Conservation (phyloP, 2,797 vertebrate species). For the Chiloscyllium punctatum region DNA sequence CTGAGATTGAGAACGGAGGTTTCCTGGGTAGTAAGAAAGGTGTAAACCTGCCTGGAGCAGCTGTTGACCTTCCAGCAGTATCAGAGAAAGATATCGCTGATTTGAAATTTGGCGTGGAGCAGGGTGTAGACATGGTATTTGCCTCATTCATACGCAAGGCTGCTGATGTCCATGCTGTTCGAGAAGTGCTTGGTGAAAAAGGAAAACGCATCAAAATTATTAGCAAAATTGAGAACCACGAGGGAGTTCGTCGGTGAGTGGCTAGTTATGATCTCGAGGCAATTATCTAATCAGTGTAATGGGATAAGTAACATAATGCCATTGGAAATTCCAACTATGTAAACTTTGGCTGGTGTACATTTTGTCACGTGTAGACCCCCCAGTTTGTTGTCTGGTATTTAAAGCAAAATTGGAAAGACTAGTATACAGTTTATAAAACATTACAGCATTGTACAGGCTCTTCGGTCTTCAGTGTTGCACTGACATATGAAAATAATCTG, state of each 20-base stretch:
- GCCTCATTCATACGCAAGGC: constrained; percentile 98
- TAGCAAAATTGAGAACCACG: constrained; percentile 97
- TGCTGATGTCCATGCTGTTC: constrained; percentile 80
- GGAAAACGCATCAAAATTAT: constrained; percentile 98
- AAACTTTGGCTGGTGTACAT: background rate
- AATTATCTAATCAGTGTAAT: background rate
- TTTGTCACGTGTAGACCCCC: background rate
- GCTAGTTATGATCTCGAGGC: background rate
- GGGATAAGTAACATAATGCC: background rate
- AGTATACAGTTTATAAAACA: too few species aligned
- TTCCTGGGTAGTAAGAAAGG: constrained; percentile 93
- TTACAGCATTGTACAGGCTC: too few species aligned
- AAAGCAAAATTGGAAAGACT: too few species aligned
- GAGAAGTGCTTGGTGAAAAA: constrained; percentile 83
- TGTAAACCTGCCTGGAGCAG: constrained; percentile 88
- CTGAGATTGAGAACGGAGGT: constrained; percentile 86
- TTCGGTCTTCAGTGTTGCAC: too few species aligned
- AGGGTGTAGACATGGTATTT: constrained; percentile 94
- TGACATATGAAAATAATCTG: too few species aligned
- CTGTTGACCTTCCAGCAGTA: constrained; percentile 88
- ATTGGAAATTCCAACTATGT: background rate
- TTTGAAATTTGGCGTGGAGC: constrained; percentile 81
- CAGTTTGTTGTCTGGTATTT: too few species aligned
- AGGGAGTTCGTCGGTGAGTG: constrained; percentile 85
- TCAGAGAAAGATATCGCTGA: constrained; percentile 89